Conservation (phyloP, 1,140 invertebrate species). For the Drosophila virilis region DNA sequence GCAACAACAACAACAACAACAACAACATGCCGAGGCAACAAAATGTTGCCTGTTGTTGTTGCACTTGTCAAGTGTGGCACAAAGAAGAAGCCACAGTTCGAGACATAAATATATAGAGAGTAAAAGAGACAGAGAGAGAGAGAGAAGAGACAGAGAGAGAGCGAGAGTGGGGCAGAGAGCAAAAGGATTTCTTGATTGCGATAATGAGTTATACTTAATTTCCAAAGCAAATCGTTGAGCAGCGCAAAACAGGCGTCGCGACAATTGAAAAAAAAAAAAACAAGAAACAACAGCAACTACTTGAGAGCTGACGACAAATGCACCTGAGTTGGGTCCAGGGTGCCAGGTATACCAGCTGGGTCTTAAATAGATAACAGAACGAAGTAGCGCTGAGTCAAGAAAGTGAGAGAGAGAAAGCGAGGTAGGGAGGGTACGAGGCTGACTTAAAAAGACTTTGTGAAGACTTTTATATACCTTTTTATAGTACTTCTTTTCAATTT, state of each 20-base stretch:
- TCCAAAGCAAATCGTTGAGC: slow-evolving; percentile 36
- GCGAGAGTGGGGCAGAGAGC: neutral
- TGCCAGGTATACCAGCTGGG: slow-evolving; percentile 12
- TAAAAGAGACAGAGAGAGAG: neutral
- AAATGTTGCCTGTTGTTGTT: slow-evolving; percentile 16
- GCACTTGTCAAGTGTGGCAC: slow-evolving; percentile 51
- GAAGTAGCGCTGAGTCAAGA: slow-evolving; percentile 12
- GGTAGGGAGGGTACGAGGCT: neutral
- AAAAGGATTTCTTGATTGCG: slow-evolving; percentile 79
- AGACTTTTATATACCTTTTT: no score
- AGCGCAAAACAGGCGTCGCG: neutral
- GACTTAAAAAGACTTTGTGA: no score
- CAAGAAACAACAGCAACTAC: slow-evolving; percentile 37
- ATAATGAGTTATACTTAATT: slow-evolving; percentile 82
- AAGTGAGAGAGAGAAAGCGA: neutral
- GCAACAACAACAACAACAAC: slow-evolving; percentile 45
- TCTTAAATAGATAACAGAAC: slow-evolving; percentile 23
- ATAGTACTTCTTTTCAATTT: no score
- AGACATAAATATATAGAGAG: neutral
- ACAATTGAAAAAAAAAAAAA: slow-evolving; percentile 21
- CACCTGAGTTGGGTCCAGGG: slow-evolving; percentile 16
- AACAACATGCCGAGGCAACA: slow-evolving; percentile 21
- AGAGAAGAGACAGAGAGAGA: neutral
- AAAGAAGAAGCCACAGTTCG: slow-evolving; percentile 14
- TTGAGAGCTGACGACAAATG: slow-evolving; percentile 40